Conservation (phyloP, 2,888 invertebrate species). For the Zhuqinia jingwanae region DNA sequence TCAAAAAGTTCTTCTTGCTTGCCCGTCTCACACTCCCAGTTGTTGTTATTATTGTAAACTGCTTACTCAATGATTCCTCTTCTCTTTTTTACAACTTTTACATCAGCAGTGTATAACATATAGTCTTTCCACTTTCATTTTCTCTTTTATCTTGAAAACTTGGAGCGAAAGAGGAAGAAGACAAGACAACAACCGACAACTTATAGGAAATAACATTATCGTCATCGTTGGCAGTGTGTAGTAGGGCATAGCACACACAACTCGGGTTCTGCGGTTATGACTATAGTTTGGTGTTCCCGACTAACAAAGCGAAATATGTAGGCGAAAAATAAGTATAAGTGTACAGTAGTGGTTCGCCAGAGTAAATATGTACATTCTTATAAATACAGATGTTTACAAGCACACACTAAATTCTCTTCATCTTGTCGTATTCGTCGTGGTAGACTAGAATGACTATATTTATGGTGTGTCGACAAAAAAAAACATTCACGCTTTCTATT, state of each 20-base stretch:
- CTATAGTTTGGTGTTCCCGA: neutral
- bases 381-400: neutral
- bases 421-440: neutral
- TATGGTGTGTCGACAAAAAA: neutral
- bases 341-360: too few species aligned
- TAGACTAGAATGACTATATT: neutral
- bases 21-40: neutral
- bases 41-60: conserved; percentile 45
- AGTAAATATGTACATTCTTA: neutral
- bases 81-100: neutral
- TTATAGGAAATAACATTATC: conserved; percentile 14
- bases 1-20: too few species aligned
- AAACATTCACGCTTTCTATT: neutral
- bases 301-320: neutral
- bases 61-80: conserved; percentile 36
- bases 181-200: conserved; percentile 11
- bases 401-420: neutral
- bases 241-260: too few species aligned
- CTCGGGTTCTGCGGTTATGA: too few species aligned
- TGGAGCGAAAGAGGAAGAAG: neutral
- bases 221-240: neutral
- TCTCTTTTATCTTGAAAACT: conserved; percentile 10
- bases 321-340: too few species aligned
- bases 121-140: neutral
- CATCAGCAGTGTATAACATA: too few species aligned